Conservation (phyloP, 2,113 vertebrate species). For the Opisthocomus hoazin region DNA sequence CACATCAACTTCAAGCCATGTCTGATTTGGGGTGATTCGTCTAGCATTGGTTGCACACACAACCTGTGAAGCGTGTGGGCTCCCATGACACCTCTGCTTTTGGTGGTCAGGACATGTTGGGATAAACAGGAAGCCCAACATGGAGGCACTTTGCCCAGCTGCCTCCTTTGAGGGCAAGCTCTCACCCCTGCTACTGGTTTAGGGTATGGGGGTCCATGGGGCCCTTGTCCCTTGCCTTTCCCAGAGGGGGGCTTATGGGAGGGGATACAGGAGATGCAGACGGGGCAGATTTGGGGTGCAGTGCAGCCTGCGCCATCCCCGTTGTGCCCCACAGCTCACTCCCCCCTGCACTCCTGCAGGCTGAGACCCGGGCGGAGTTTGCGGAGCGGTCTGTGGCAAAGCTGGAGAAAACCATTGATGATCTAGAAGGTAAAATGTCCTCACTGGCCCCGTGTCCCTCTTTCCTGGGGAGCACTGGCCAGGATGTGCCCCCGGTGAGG, state of each 20-base stretch:
- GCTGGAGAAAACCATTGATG: constrained; percentile 94
- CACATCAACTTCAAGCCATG: background rate
- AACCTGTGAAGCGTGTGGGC: background rate
- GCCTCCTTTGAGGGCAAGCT: background rate
- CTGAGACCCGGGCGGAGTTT: constrained; percentile 94
- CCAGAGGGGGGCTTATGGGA: background rate
- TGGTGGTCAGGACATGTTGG: background rate
- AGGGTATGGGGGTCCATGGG: background rate
- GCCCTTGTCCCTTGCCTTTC: background rate
- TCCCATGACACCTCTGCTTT: background rate
- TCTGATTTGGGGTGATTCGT: background rate
- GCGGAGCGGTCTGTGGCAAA: constrained; percentile 92
- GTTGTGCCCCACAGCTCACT: background rate
- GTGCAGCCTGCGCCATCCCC: background rate
- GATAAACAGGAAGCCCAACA: background rate
- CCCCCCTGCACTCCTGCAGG: constrained; percentile 61
- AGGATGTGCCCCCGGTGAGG: background rate
- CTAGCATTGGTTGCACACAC: background rate
- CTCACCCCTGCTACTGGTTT: background rate
- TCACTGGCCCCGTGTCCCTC: background rate
- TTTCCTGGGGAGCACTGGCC: background rate
- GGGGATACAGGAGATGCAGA: background rate
- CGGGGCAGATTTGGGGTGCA: background rate
- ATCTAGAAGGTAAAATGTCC: constrained; percentile 87
- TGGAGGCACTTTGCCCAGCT: background rate